A percentile compares a stretch with the other conserved stretches of the same genome.
phyloP scores from a whole-genome alignment of 1,140 invertebrate genomes.

The Nylanderia fulva region DNA sequence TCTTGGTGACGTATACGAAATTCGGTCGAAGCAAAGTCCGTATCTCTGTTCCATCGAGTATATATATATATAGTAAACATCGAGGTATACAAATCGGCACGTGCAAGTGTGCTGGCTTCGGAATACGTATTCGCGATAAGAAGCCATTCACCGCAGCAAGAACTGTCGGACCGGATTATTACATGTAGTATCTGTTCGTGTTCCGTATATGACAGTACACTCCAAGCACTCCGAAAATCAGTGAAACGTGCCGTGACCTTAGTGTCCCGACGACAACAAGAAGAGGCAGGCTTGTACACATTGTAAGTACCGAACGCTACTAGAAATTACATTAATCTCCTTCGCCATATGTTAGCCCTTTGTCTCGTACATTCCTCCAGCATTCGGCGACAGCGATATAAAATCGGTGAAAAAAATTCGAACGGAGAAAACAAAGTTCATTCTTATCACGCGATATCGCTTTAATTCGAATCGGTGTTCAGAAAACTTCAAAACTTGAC shows the following conservation, averaged over 20 bases:
- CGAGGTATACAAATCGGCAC: conserved; percentile 23
- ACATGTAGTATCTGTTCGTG: conserved; percentile 34
- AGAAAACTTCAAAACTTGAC: too few species aligned
- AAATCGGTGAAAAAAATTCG: not conserved
- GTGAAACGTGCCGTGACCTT: conserved; percentile 65
- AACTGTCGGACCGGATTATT: conserved; percentile 53
- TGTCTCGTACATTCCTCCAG: not conserved
- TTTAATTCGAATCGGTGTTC: too few species aligned
- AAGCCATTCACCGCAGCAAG: not conserved
- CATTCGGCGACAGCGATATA: not conserved
- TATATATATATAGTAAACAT: conserved; percentile 25
- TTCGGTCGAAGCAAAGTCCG: too few species aligned
- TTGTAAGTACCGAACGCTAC: conserved; percentile 57
- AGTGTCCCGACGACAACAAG: conserved; percentile 65
- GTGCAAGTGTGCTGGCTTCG: conserved; percentile 46
- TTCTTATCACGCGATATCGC: not conserved
- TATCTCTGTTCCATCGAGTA: conserved; percentile 1
- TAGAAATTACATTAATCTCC: not conserved
- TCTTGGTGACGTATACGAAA: not conserved
- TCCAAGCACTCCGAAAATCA: conserved; percentile 37
- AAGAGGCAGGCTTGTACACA: conserved; percentile 59
- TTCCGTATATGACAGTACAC: not conserved
- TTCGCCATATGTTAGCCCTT: conserved; percentile 63
- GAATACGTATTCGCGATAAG: not conserved
- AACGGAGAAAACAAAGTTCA: not conserved